Base-by-base conservation (phyloP, 2,888 invertebrate genomes). In the Phengaris arion region DNA sequence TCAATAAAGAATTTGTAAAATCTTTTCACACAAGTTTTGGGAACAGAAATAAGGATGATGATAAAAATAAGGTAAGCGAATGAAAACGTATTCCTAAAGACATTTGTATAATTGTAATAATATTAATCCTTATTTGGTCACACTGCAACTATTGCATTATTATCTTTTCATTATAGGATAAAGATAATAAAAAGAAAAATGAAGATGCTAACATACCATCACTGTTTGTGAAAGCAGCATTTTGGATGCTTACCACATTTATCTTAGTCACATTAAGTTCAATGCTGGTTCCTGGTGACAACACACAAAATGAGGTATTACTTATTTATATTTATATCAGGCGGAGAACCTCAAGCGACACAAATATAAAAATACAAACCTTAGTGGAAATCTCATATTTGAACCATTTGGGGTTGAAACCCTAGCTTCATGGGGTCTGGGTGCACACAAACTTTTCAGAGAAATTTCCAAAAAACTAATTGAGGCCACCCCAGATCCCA, bases 191-290 rank as follows among this genome's bases (percentile, higher is more conserved):
- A 76, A 89, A 90, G 78, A 87, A 87, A 79, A 95, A 96, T 75
- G 95, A 96, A 77, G 95, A 96, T 76, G 95, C 96, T 75, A 97
- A 96, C 85, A 87, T 97, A 79, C 95, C 96, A 0, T 95, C 97
- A 0, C 87, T 97, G 4, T 79, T 97, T 48, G 95, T 96, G 46
- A 97, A 97, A 85, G 96, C 96, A 0, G 94, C 96, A n/a, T 93
- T 97, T 74, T 97, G 97, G 97, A 95, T 97, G 94, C 89, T 97
- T 51, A 96, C 96, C 4, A 96, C 96, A 15, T 96, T 96, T 83
- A 94, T 97, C 90, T 94, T 97, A 54, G 95, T 97, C 48, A 94
- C 96, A n/a, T 92, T 96, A 76, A 94, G 97, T 79, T 96, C 97
- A 0, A 86, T 97, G 64, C 85, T 97, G 76, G 95, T 97, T 78